phyloP scores from a whole-genome alignment of 2,797 vertebrate genomes.

The Halcyon leucocephala region DNA sequence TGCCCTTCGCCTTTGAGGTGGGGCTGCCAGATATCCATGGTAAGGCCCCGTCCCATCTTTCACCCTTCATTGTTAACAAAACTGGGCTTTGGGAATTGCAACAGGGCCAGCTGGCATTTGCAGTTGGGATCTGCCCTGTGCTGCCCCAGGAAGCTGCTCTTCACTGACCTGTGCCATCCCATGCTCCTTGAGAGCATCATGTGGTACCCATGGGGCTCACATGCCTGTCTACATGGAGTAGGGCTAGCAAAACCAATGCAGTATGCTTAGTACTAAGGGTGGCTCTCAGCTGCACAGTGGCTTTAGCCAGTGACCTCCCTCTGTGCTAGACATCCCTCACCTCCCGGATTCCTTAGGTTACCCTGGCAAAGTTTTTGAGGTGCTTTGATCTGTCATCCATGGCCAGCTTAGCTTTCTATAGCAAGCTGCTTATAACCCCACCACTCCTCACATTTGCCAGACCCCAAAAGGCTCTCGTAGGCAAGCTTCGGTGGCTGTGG shows the following conservation, averaged over 20 bases:
- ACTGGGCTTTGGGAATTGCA: rapidly evolving
- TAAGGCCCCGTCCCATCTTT: neutral
- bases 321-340: neutral
- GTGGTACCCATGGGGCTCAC: rapidly evolving
- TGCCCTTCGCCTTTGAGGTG: neutral
- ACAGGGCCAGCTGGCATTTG: neutral
- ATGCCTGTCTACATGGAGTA: rapidly evolving
- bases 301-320: neutral
- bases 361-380: neutral
- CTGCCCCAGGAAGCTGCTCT: neutral
- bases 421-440: neutral
- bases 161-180: neutral
- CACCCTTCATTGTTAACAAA: rapidly evolving
- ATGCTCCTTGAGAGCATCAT: rapidly evolving
- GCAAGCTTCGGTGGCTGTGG: neutral
- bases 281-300: neutral
- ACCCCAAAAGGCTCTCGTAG: rapidly evolving
- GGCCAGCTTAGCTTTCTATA: neutral
- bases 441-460: rapidly evolving
- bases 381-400: neutral
- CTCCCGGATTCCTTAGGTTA: neutral
- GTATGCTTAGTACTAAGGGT: neutral
- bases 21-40: neutral
- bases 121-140: neutral
- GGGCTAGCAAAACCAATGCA: neutral